These are phyloP conservation scores for Ichneumoninae sp. DNA, from an alignment of 2,888 invertebrate genomes.

Conservation along the genomic window DNA sequence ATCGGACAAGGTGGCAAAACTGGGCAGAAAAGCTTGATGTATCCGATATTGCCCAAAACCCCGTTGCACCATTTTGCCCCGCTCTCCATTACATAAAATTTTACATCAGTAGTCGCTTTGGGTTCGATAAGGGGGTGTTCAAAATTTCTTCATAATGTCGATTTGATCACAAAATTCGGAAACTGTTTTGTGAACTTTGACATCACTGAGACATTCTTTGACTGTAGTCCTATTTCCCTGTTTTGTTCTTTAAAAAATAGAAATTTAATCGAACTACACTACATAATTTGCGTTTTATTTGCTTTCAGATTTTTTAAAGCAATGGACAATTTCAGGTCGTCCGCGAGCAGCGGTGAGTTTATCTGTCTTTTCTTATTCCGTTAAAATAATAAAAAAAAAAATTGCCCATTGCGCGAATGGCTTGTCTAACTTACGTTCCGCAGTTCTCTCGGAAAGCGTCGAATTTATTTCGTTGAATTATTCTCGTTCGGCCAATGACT, in stretches of 20 bases:
- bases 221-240: not conserved
- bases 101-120: too few relatives aligned
- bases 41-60: too few relatives aligned
- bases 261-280: not conserved
- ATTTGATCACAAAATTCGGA: too few relatives aligned
- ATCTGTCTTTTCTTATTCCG: not conserved
- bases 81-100: too few relatives aligned
- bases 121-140: too few relatives aligned
- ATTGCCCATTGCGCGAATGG: not conserved
- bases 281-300: slow-evolving; percentile 47
- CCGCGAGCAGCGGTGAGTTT: slow-evolving; percentile 80
- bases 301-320: slow-evolving; percentile 84
- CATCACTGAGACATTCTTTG: too few relatives aligned
- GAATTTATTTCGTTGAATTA: slow-evolving; percentile 56
- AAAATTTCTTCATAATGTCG: too few relatives aligned
- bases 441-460: not conserved
- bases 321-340: slow-evolving; percentile 81
- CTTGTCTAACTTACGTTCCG: not conserved
- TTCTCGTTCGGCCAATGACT: slow-evolving; percentile 37
- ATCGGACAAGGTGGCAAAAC: too few relatives aligned
- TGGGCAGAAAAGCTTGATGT: too few relatives aligned
- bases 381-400: not conserved
- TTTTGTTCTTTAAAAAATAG: not conserved
- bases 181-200: too few relatives aligned
- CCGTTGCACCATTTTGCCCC: too few relatives aligned